Evolutionary conservation across 2,888 invertebrate genomes (phyloP), one percentile per base, ranked within the genome.

Genomic region (Hyppa rectilinea): DNA sequence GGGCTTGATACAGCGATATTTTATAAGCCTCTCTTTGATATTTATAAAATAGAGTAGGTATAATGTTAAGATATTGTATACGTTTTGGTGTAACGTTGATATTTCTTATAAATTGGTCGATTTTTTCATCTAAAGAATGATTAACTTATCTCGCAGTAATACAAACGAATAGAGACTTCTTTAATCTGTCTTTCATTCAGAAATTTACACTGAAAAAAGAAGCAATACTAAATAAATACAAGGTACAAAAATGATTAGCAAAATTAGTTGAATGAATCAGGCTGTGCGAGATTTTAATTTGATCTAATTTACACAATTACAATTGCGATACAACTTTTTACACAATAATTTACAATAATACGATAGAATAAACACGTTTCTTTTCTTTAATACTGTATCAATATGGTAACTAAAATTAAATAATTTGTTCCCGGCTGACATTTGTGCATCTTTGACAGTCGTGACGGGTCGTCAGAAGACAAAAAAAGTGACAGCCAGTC

Each of bases 11-110:
- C 55, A 50, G 36, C 29, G 38, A 31, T 49, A 59, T 63, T 52
- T 38, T 60, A 31, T 65, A 59, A 31, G 17, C 6, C 20, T 56
- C 20, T 56, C 60, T 71, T 78, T 61, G 59, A 73, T 73, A 45
- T 61, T 62, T 72, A 72, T 53, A 43, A 20, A 36, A 50, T 50
- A 50, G 34, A 23, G n/a, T n/a, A n/a, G n/a, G n/a, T 17, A 55
- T 72, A 34, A 45, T 26, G 20, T 38, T 59, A 2, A 34, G 17
- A 20, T 20, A 31, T 14, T 40, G 14, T 17, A 71, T 71, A 49
- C 9, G 6, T 47, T 71, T 38, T 53, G 3, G 12, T 34, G 31
- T 12, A 49, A 50, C 6, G n/a, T 34, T 45, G 20, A 9, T n/a
- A n/a, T 47, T 63, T 40, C 10, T 26, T 34, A 26, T 40, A 17